These are phyloP conservation scores for Podargus strigoides DNA, from an alignment of 2,797 vertebrate genomes.

Conservation along the genomic window DNA sequence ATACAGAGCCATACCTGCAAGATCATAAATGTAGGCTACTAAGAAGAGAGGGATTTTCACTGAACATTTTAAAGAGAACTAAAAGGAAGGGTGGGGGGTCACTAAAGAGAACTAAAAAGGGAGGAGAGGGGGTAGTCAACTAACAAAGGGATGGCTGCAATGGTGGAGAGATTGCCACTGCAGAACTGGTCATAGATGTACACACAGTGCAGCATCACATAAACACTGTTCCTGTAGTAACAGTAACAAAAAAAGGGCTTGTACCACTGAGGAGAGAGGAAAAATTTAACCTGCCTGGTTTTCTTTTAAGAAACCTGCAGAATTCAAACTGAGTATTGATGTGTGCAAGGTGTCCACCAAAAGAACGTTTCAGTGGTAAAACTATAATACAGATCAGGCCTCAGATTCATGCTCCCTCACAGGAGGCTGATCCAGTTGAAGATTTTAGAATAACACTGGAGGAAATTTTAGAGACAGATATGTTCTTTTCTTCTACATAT, in stretches of 20 bases:
- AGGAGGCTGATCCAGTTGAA: neutral
- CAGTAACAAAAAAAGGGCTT: neutral
- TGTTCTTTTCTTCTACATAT: neutral
- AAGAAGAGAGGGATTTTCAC: neutral
- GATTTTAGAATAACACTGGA: neutral
- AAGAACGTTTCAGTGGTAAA: neutral
- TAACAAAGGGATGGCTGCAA: neutral
- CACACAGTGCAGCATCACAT: neutral
- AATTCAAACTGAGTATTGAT: neutral
- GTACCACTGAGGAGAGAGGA: neutral
- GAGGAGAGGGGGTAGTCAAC: neutral
- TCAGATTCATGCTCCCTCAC: neutral
- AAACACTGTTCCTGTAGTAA: neutral
- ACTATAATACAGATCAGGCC: accelerated
- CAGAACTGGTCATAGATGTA: neutral
- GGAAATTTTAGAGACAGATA: neutral
- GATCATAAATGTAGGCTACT: neutral
- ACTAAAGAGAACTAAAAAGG: neutral
- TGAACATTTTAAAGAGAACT: neutral
- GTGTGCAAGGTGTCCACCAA: neutral
- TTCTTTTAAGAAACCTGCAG: neutral
- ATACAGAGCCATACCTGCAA: neutral
- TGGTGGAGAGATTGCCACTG: neutral
- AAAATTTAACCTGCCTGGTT: neutral
- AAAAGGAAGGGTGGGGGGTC: neutral